Evolutionary conservation across 2,888 invertebrate species (phyloP).

Genomic region (Ennomos fuscantarius): DNA sequence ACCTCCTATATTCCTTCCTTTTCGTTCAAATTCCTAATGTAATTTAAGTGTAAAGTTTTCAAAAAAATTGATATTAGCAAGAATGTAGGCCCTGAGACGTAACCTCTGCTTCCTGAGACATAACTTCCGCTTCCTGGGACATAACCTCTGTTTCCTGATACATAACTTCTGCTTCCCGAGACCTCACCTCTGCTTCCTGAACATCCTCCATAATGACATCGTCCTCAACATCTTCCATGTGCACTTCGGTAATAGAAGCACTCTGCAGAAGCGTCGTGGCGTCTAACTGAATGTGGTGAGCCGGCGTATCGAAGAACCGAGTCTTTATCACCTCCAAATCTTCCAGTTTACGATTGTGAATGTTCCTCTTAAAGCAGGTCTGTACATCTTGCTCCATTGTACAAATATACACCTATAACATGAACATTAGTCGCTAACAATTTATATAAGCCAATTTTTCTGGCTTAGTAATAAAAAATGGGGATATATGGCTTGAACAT

Average conservation of each 20-base stretch:
- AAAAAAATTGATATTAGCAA: too few species aligned
- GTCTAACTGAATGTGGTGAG: constrained; percentile 93
- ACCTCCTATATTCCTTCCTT: too few species aligned
- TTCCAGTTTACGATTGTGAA: constrained; percentile 91
- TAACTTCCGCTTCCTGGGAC: too few species aligned
- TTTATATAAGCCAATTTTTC: too few species aligned
- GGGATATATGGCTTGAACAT: too few species aligned
- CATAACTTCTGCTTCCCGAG: constrained; percentile 11
- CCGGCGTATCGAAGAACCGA: constrained; percentile 91
- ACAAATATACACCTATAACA: constrained; percentile 93
- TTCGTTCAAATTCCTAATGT: too few species aligned
- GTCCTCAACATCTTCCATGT: constrained; percentile 91
- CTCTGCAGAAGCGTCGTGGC: constrained; percentile 93
- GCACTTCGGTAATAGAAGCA: constrained; percentile 92
- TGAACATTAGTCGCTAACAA: constrained; percentile 3
- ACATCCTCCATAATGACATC: constrained; percentile 70
- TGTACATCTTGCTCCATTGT: constrained; percentile 93
- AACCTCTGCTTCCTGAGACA: too few species aligned
- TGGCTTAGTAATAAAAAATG: too few species aligned
- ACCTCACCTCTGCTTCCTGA: constrained; percentile 79
- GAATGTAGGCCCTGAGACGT: too few species aligned
- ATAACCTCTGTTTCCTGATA: too few species aligned
- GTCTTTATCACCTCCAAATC: constrained; percentile 91
- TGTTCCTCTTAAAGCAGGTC: constrained; percentile 92
- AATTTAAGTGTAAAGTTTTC: too few species aligned